Base-by-base conservation (phyloP, 2,797 vertebrate species). In the Falco naumanni region DNA sequence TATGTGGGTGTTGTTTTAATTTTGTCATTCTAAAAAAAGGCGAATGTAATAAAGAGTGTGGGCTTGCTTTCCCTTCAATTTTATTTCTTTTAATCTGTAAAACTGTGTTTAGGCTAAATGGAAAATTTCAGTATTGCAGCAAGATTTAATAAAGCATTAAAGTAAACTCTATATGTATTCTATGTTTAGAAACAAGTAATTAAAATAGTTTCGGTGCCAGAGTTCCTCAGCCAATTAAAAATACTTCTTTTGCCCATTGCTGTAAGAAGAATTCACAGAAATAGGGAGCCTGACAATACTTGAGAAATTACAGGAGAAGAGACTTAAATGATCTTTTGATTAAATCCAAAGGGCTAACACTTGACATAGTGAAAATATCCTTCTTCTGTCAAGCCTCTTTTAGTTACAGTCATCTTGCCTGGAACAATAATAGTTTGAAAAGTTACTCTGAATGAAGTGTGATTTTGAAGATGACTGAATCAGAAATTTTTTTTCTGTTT, bases 111-210 rank as follows among this genome's bases (percentile, higher is more conserved):
- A 90, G 85, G 77, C 80, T 89, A 84, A 94, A 88, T 84, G 96
- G 94, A 95, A 96, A 94, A 88, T 92, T 95, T 96, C 83, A 57
- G 70, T 82, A 53, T 88, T 96, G 63, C 85, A 93, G 48, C 61
- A 96, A 96, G 70, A 88, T 89, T 93, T 94, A 90, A 95, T 90
- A 95, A 92, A 90, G 51, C 70, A n/a, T 82, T 87, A 78, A 93
- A 96, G 84, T 91, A 93, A 93, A 90, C 90, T 92, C 80, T 94
- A 11, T 56, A 63, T 64, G 54, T 68, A 74, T 77, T 64, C 78
- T 92, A 84, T 86, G 86, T 86, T 95, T 96, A 96, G 94, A 93
- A 96, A 85, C 29, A 88, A 91, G 82, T 95, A 92, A 95, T 97
- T 95, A 93, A 92, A 89, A 78, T 92, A 78, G 53, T 94, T 96